Percentiles rank a stretch among this genome's conserved stretches.
These are phyloP conservation scores for Calephelis perditalis DNA, from an alignment of 2,888 invertebrate species.

Conservation along the genomic window DNA sequence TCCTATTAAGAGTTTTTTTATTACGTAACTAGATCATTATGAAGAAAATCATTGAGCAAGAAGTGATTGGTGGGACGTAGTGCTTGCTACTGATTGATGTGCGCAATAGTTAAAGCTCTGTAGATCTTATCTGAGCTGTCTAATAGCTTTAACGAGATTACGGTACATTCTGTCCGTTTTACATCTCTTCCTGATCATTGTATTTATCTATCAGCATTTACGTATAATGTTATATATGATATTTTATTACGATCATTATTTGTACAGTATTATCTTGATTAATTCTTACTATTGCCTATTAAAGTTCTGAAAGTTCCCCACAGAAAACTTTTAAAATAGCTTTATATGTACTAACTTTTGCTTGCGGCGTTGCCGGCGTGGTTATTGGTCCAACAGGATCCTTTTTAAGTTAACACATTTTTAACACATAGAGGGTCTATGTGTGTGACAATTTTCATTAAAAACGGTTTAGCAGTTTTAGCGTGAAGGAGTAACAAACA, in stretches of 20 bases:
- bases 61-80: slow-evolving; percentile 35
- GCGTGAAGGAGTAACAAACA: too few relatives aligned
- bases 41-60: slow-evolving; percentile 42
- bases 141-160: slow-evolving; percentile 66
- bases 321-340: too few relatives aligned
- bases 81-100: slow-evolving; percentile 62
- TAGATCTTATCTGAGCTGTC: slow-evolving; percentile 56
- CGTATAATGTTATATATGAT: slow-evolving; percentile 14
- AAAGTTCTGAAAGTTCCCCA: too few relatives aligned
- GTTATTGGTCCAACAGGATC: too few relatives aligned
- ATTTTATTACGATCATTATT: slow-evolving; percentile 9
- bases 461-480: too few relatives aligned
- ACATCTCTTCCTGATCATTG: slow-evolving; percentile 46
- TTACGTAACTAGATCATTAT: slow-evolving; percentile 36
- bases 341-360: too few relatives aligned
- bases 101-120: slow-evolving; percentile 52
- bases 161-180: slow-evolving; percentile 53
- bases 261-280: too few relatives aligned
- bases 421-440: too few relatives aligned
- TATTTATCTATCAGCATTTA: slow-evolving; percentile 29
- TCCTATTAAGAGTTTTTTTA: slow-evolving; percentile 26
- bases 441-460: too few relatives aligned
- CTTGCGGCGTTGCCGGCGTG: too few relatives aligned
- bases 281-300: too few relatives aligned
- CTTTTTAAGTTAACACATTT: too few relatives aligned